A percentile compares a stretch with the other conserved stretches of the same genome.
Conservation (phyloP, 2,888 invertebrate genomes). For the Diabrotica balteata region DNA sequence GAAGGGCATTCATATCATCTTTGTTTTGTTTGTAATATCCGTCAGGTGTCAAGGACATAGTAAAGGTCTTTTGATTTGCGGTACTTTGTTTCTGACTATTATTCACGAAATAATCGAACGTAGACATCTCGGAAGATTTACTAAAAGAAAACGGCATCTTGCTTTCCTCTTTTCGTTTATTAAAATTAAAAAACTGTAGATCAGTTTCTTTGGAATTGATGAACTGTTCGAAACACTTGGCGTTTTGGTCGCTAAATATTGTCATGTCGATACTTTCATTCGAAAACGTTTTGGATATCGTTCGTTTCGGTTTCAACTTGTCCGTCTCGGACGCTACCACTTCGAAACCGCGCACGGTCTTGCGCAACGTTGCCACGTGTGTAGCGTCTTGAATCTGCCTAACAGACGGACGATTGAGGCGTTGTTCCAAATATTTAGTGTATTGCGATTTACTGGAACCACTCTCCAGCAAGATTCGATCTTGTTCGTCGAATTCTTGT, state of each 20-base stretch:
- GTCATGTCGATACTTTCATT: conserved; percentile 36
- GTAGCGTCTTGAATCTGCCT: conserved; percentile 49
- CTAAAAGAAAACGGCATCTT: not conserved
- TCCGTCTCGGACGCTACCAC: conserved; percentile 37
- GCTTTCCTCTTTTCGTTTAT: conserved; percentile 6
- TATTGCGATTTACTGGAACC: conserved; percentile 32
- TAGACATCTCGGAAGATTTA: not conserved
- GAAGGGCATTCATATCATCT: conserved; percentile 36
- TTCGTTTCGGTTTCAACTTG: conserved; percentile 8
- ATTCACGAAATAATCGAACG: conserved; percentile 1
- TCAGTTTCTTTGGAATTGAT: conserved; percentile 47
- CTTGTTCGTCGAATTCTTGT: conserved; percentile 50
- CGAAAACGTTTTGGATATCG: conserved; percentile 26
- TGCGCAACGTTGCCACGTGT: conserved; percentile 48
- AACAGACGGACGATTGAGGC: conserved; percentile 50
- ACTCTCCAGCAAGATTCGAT: conserved; percentile 45
- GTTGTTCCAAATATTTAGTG: conserved; percentile 44
- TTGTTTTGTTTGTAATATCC: conserved; percentile 44
- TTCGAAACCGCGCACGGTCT: conserved; percentile 49
- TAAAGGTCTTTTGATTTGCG: not conserved
- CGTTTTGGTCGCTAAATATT: conserved; percentile 46
- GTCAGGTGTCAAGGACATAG: conserved; percentile 35
- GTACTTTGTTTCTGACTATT: not conserved
- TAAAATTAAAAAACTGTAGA: conserved; percentile 43
- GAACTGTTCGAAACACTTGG: conserved; percentile 46